Evolutionary conservation across 2,113 vertebrate species (phyloP).

Genomic region (Semnornis frantzii): DNA sequence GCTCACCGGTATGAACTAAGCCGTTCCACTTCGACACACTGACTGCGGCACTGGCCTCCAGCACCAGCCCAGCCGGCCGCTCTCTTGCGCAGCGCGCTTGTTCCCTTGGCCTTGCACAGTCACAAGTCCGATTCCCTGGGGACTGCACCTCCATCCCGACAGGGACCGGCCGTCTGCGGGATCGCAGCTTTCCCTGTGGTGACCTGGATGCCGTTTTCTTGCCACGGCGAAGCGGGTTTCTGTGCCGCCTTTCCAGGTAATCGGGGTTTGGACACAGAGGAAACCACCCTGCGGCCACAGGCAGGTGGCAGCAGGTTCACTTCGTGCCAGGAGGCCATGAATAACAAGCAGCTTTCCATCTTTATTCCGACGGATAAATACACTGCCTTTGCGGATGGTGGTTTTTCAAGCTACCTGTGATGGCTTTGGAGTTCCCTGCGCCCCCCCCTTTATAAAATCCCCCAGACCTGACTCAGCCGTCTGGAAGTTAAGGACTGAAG

Average conservation of each 20-base stretch:
- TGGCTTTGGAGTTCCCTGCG: too few species aligned
- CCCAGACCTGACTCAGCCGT: too few species aligned
- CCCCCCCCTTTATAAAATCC: too few species aligned
- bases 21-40: rapidly evolving
- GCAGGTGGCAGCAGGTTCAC: background rate
- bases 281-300: background rate
- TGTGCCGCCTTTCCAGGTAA: background rate
- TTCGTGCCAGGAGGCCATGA: background rate
- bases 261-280: background rate
- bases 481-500: too few species aligned
- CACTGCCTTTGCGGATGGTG: background rate
- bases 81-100: rapidly evolving
- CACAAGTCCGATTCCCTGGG: rapidly evolving
- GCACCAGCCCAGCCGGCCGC: background rate
- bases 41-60: background rate
- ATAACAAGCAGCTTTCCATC: background rate
- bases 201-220: background rate
- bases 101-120: rapidly evolving
- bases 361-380: background rate
- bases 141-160: background rate
- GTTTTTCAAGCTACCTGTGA: background rate
- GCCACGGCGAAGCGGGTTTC: background rate
- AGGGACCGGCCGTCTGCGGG: background rate
- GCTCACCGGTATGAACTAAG: background rate
- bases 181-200: background rate